These are phyloP conservation scores for Eilema griseolum DNA, from an alignment of 2,888 invertebrate genomes.

Conservation along the genomic window DNA sequence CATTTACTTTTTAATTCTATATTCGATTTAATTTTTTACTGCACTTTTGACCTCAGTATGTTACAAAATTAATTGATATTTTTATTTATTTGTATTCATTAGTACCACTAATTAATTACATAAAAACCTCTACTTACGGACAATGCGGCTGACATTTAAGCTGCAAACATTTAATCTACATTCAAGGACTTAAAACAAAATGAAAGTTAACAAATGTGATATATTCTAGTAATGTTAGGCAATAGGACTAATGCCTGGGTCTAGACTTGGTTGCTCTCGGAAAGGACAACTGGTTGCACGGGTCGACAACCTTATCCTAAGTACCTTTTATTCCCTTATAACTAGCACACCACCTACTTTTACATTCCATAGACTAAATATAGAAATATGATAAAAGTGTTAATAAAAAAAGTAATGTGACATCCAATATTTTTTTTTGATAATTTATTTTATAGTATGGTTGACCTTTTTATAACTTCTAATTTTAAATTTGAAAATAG, in stretches of 20 bases:
- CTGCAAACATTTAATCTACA: constrained; percentile 39
- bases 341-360: constrained; percentile 33
- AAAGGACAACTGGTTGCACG: constrained; percentile 70
- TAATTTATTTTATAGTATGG: too few relatives aligned
- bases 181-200: constrained; percentile 51
- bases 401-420: too few relatives aligned
- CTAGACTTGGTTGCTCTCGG: constrained; percentile 56
- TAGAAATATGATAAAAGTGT: too few relatives aligned
- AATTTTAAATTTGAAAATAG: neutral
- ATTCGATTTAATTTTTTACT: neutral
- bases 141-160: constrained; percentile 27
- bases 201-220: constrained; percentile 50
- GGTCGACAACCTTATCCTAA: constrained; percentile 63
- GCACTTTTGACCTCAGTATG: neutral
- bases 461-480: neutral
- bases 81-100: neutral
- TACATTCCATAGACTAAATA: constrained; percentile 12
- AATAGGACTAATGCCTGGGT: constrained; percentile 60
- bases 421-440: too few relatives aligned
- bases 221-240: constrained; percentile 58
- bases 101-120: neutral
- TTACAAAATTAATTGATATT: neutral
- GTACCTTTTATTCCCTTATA: constrained; percentile 31
- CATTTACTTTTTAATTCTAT: neutral
- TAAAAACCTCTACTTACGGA: neutral